A percentile compares a stretch with the other conserved stretches of the same genome.
These are phyloP conservation scores for Prietella phreatophila DNA, from an alignment of 2,113 vertebrate genomes.

Conservation along the genomic window DNA sequence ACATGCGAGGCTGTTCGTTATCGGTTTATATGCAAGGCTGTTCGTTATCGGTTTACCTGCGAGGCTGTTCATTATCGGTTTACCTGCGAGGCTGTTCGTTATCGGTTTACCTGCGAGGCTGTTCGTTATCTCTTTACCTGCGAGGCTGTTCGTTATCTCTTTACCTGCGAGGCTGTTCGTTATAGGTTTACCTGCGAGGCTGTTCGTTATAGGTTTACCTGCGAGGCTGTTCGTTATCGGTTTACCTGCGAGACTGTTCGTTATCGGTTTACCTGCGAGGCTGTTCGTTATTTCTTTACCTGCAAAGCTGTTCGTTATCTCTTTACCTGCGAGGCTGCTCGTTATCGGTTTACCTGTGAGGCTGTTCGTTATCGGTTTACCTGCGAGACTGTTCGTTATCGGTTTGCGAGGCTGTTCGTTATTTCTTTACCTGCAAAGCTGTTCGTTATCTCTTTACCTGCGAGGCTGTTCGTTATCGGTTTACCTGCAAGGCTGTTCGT, in stretches of 20 bases:
- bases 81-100: slow-evolving; percentile 28
- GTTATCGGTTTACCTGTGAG: slow-evolving; percentile 85
- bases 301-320: neutral
- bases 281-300: slow-evolving; percentile 84
- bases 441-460: slow-evolving; percentile 64
- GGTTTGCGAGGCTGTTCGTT: slow-evolving; percentile 84
- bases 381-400: neutral
- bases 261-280: slow-evolving; percentile 84
- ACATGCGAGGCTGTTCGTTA: neutral
- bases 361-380: slow-evolving; percentile 84
- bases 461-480: slow-evolving; percentile 83
- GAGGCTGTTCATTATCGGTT: slow-evolving; percentile 85
- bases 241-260: too few species aligned
- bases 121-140: slow-evolving; percentile 89
- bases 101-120: slow-evolving; percentile 59
- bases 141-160: slow-evolving; percentile 83
- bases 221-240: too few species aligned
- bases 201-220: slow-evolving; percentile 82
- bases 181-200: slow-evolving; percentile 85
- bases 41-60: slow-evolving; percentile 82
- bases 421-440: slow-evolving; percentile 74
- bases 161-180: slow-evolving; percentile 54
- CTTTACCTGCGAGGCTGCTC: slow-evolving; percentile 68
- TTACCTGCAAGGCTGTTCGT: slow-evolving; percentile 53
- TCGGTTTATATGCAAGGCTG: too few species aligned